Evolutionary conservation across 2,888 invertebrate genomes (phyloP), one percentile per base, ranked within the genome.

Genomic region (Idaea biselata): DNA sequence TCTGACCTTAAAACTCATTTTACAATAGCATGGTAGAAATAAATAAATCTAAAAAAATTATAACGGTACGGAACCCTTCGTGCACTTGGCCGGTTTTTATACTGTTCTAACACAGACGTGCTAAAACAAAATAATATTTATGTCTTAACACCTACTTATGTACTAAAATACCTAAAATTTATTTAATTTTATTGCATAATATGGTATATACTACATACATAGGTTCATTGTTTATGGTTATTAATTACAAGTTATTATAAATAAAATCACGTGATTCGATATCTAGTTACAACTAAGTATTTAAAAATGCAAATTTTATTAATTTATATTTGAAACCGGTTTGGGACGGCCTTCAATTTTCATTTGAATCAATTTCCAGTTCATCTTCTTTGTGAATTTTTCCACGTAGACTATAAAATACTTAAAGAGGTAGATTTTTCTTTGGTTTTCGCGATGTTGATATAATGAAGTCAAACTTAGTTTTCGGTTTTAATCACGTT

Each of bases 271-370:
- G 7, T 32, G 32, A 8, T 32, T 32, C 11, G 32, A 44, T 44
- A 44, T 44, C 44, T 44, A 14, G 44, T 44, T 44, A 44, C 44
- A 44, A 44, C 44, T 44, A 8, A 44, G 44, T 44, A 44, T 44
- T 44, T 44, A 44, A 44, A 8, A 44, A 44, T 44, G 44, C 14
- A 44, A 44, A 44, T 44, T 44, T 1, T 44, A 44, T 7, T 44
- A 44, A 44, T 44, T 44, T 44, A 44, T 44, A 44, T 44, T 11
- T 17, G 16, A 55, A 56, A 55, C 60, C 17, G 32, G 60, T 60
- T 60, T 60, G 31, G 11, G 17, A 32, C 55, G 32, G 60, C 55
- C 60, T 55, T 55, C 14, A 16, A 11, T 11, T 59, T 59, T 18
- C 25, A 55, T 44, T 44, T 44, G 11, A 44, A 44, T 44, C 44